Conservation (phyloP, 2,888 invertebrate genomes). For the Andrena camellia region DNA sequence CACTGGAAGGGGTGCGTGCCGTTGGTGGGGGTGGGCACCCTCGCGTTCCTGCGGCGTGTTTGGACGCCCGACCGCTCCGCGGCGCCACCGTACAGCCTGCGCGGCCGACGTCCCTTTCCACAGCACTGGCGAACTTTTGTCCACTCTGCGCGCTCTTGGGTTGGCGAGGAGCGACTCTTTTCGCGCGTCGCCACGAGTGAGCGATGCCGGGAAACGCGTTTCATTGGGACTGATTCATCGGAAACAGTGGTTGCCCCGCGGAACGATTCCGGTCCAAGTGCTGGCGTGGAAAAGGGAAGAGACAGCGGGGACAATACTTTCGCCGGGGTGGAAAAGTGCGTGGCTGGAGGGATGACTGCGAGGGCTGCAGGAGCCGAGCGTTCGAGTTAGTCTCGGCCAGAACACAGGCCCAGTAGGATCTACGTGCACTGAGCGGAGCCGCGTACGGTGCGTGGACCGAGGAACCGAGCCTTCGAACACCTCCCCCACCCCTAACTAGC, state of each 20-base stretch:
- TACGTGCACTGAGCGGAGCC: constrained; percentile 72
- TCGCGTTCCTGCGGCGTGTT: constrained; percentile 76
- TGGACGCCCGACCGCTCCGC: constrained; percentile 72
- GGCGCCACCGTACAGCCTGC: constrained; percentile 83
- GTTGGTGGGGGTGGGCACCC: constrained; percentile 80
- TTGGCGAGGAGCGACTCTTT: constrained; percentile 8
- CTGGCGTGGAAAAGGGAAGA: neutral
- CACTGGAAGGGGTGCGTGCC: constrained; percentile 69
- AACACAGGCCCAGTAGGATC: constrained; percentile 85
- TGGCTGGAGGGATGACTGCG: constrained; percentile 84
- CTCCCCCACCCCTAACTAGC: constrained; percentile 39
- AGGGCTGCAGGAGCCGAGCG: constrained; percentile 83
- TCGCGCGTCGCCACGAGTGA: neutral
- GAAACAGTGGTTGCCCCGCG: neutral
- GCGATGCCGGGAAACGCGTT: neutral
- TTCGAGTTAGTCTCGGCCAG: constrained; percentile 85
- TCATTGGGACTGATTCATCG: neutral
- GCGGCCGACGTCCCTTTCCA: constrained; percentile 74
- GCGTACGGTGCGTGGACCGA: constrained; percentile 64
- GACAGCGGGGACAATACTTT: constrained; percentile 76
- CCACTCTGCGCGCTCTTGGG: constrained; percentile 26
- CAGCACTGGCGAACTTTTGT: constrained; percentile 66
- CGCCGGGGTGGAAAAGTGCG: constrained; percentile 82
- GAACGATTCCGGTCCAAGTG: accelerated
- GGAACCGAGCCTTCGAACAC: constrained; percentile 35